These are phyloP conservation scores for Sebastes itinus DNA, from an alignment of 2,797 vertebrate genomes.

Conservation along the genomic window DNA sequence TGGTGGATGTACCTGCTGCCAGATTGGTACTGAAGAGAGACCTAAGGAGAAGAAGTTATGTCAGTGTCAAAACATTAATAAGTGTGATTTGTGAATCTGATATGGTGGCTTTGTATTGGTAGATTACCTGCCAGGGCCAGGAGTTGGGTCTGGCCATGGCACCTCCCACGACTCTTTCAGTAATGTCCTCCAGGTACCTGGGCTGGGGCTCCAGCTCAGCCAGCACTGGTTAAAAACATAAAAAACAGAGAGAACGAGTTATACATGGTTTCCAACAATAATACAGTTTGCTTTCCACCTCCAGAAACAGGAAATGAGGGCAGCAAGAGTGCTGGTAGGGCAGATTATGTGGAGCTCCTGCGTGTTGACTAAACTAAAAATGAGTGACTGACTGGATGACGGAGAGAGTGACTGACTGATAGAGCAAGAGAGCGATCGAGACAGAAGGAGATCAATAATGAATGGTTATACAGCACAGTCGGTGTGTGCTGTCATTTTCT, in stretches of 20 bases:
- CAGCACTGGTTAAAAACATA: constrained; percentile 54
- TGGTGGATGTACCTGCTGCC: constrained; percentile 76
- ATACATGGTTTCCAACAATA: too few relatives aligned
- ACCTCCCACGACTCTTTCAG: constrained; percentile 76
- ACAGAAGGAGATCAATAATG: constrained; percentile 30
- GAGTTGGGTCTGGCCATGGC: constrained; percentile 71
- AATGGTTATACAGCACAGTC: neutral
- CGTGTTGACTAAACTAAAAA: neutral
- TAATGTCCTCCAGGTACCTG: constrained; percentile 67
- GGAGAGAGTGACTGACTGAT: neutral
- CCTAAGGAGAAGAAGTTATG: constrained; percentile 66
- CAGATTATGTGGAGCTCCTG: neutral
- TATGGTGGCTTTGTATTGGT: neutral
- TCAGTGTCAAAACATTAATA: neutral
- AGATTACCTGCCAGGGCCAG: constrained; percentile 85
- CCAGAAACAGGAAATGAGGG: neutral
- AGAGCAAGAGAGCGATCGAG: neutral
- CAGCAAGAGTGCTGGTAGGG: neutral
- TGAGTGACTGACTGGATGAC: neutral
- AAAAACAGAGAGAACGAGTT: neutral
- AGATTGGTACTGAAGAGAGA: constrained; percentile 88
- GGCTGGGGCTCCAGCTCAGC: constrained; percentile 66
- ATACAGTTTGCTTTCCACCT: too few relatives aligned
- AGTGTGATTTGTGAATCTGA: neutral
- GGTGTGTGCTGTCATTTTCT: constrained; percentile 43